Base-by-base conservation (phyloP, 2,888 invertebrate genomes). In the Epirrhoe alternata region DNA sequence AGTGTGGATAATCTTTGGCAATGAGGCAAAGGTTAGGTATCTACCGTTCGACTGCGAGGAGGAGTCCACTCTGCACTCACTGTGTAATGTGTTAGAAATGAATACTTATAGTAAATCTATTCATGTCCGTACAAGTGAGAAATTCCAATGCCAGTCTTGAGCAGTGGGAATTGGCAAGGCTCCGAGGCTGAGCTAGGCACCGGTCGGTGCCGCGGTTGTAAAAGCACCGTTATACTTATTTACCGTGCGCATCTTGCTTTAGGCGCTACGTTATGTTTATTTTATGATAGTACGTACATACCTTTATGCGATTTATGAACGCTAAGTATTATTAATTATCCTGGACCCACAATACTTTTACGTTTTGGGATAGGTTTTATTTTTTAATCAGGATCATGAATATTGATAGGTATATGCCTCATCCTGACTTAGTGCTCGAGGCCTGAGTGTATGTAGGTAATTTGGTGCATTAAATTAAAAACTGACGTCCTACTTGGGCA, bases 111-210 rank as follows among this genome's bases (percentile, higher is more conserved):
- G 78, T 77, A 79, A 86, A 86, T 85, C 81, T 88, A 85, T 90
- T 88, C 87, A 88, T 84, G 86, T 86, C 82, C 80, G 76, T 84
- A 84, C 82, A 82, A 85, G 90, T 91, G 90, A 90, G 90, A 92
- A 89, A 92, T 92, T 90, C 89, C 89, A 77, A 86, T 85, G 87
- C 83, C 57, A 55, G 66, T 62, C 31, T 61, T 88, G 87, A 87
- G 90, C 86, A 87, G 88, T 90, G 87, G 89, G 88, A 92, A 91
- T 92, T 93, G 92, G 90, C 92, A 91, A 90, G 82, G 90, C 86
- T 89, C 89, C 89, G 88, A 89, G 86, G 84, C 81, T 83, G 82
- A 83, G 86, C 84, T 80, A 78, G 78, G 83, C 82, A 83, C 84
- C 16, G 47, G 83, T 84, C 83, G 84, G 83, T 83, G 85, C 80